A percentile compares a stretch with the other conserved stretches of the same genome.
These are phyloP conservation scores for Polypterus bichir DNA, from an alignment of 2,113 vertebrate genomes.

Conservation along the genomic window DNA sequence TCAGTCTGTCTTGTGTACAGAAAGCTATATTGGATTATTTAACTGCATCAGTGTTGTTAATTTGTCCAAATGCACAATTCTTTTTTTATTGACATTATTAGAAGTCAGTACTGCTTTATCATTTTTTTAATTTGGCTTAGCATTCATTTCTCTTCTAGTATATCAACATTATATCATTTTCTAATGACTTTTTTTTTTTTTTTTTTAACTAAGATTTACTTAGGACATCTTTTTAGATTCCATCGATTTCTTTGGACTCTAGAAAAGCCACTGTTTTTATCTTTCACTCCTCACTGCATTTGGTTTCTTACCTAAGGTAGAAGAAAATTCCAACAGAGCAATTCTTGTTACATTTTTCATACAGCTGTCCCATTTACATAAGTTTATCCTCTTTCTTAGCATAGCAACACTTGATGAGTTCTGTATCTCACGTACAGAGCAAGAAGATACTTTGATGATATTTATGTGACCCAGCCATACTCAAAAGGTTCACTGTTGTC, in stretches of 20 bases:
- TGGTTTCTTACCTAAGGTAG: no score
- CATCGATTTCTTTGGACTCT: no score
- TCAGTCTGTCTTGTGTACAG: neutral
- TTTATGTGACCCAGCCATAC: constrained; percentile 25
- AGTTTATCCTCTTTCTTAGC: constrained; percentile 12
- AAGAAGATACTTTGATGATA: constrained; percentile 20
- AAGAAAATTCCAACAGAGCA: no score
- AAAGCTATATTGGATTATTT: neutral
- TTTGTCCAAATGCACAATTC: constrained; percentile 2
- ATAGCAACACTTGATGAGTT: constrained; percentile 8
- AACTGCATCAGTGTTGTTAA: neutral
- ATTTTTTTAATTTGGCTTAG: constrained; percentile 27
- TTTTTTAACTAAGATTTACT: no score
- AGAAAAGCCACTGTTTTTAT: no score
- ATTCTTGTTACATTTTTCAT: no score
- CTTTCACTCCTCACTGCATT: no score
- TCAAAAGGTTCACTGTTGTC: constrained; percentile 32
- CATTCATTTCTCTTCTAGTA: constrained; percentile 2
- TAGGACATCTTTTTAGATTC: no score
- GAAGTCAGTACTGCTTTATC: neutral
- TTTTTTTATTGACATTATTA: constrained; percentile 1
- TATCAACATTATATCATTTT: no score
- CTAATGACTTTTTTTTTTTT: no score
- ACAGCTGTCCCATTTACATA: neutral
- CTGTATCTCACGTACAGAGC: constrained; percentile 22